These are phyloP conservation scores for Sinosuthora webbiana DNA, from an alignment of 2,113 vertebrate genomes.

Conservation along the genomic window DNA sequence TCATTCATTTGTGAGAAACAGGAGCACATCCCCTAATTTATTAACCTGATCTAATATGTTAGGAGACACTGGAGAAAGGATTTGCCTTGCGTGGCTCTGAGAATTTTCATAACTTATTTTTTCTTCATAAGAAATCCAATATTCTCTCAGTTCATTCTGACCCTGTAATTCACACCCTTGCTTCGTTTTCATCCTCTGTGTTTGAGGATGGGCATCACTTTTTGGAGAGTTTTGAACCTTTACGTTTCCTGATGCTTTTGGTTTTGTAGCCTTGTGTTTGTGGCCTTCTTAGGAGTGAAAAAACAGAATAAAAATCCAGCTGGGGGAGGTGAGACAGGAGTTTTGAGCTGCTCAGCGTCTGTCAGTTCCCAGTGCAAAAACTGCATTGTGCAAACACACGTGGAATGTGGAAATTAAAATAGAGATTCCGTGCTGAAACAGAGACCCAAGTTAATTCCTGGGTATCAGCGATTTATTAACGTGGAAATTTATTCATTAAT, in stretches of 20 bases:
- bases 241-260: background rate
- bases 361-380: background rate
- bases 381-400: accelerated
- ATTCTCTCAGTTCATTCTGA: background rate
- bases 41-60: background rate
- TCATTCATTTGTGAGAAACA: background rate
- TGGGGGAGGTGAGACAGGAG: background rate
- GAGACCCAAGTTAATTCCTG: background rate
- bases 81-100: background rate
- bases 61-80: background rate
- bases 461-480: background rate
- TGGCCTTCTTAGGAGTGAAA: background rate
- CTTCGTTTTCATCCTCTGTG: background rate
- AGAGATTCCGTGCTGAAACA: background rate
- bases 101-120: background rate
- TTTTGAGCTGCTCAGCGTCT: background rate
- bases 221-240: background rate
- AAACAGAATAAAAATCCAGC: background rate
- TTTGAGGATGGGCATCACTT: background rate
- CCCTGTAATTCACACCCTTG: accelerated
- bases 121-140: background rate
- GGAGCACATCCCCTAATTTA: background rate
- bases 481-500: background rate
- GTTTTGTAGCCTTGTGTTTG: background rate
- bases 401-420: background rate